Conservation (phyloP, 2,888 invertebrate species). For the Linyphia triangularis region DNA sequence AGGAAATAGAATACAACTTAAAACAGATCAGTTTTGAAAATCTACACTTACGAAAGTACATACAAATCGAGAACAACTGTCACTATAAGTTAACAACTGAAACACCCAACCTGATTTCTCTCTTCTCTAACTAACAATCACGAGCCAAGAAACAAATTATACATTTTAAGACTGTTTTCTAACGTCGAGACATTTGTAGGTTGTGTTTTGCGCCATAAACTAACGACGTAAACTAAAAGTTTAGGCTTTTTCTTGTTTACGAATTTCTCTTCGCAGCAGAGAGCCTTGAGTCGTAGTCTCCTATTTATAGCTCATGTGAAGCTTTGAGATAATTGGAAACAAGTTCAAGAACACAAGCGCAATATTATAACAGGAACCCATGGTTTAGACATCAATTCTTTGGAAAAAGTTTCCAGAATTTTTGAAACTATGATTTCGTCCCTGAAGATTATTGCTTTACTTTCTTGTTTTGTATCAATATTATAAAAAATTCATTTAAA, state of each 20-base stretch:
- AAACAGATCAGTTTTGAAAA: too few relatives aligned
- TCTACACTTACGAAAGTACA: too few relatives aligned
- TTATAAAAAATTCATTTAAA: too few relatives aligned
- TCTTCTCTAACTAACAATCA: too few relatives aligned
- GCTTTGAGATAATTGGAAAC: conserved; percentile 42
- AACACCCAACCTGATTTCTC: not conserved
- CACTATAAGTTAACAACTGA: too few relatives aligned
- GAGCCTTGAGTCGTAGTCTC: conserved; percentile 38
- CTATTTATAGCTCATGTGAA: conserved; percentile 39
- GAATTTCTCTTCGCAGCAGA: conserved; percentile 21
- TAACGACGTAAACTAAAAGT: conserved; percentile 2
- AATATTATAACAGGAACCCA: conserved; percentile 11
- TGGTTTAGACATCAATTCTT: conserved; percentile 1
- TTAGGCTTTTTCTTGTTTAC: conserved; percentile 27
- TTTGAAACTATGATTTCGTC: too few relatives aligned
- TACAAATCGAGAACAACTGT: too few relatives aligned
- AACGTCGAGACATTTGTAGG: not conserved
- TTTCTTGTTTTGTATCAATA: too few relatives aligned
- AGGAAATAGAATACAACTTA: too few relatives aligned
- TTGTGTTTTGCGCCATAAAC: not conserved
- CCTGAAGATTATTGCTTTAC: too few relatives aligned
- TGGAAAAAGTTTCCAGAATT: not conserved
- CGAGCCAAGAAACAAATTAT: too few relatives aligned
- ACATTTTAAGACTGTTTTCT: too few relatives aligned
- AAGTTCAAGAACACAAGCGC: conserved; percentile 55